Evolutionary conservation across 2,888 invertebrate genomes (phyloP), one percentile per base, ranked within the genome.

Genomic region (Nysson spinosus): DNA sequence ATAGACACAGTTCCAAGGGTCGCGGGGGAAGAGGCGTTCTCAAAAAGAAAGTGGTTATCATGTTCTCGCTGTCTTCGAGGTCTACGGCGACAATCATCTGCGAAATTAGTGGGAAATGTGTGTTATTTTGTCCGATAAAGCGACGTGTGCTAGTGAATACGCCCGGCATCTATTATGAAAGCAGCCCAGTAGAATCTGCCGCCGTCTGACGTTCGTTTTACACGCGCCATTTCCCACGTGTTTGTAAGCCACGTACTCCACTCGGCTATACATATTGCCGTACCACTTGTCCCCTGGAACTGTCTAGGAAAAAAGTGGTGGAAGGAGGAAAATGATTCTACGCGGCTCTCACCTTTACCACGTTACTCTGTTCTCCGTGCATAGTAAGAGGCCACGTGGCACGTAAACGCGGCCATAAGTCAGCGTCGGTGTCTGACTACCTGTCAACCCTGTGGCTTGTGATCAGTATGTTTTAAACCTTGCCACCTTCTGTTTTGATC

Each of bases 181-280:
- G 76, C 78, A 68, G 75, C 64, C 70, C 74, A 60, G 74, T 71
- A 75, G 70, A 73, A 70, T 63, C 77, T 72, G 77, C 74, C 72
- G 69, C 76, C 66, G 69, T 57, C 55, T 64, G 66, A 69, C 77
- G 77, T 71, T 73, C 65, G 70, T 77, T 75, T 71, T 74, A 75
- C 84, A 83, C 81, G 80, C 81, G 82, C 77, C 64, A 80, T 83
- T 85, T 85, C 84, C 81, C 85, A 85, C 84, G 83, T 83, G 79
- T 75, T 71, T 69, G 70, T 75, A 71, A 72, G 71, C 76, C 75
- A 74, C 76, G 76, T 77, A 77, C 58, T 43, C 63, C 49, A 49
- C 20, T 55, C 37, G 40, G 51, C 50, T 67, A 47, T 47, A 49
- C 46, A 34, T 35, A 50, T 43, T 56, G 44, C n/a, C 55, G 40